Evolutionary conservation across 1,140 invertebrate genomes (phyloP).

Genomic region (Oryzaephilus surinamensis): DNA sequence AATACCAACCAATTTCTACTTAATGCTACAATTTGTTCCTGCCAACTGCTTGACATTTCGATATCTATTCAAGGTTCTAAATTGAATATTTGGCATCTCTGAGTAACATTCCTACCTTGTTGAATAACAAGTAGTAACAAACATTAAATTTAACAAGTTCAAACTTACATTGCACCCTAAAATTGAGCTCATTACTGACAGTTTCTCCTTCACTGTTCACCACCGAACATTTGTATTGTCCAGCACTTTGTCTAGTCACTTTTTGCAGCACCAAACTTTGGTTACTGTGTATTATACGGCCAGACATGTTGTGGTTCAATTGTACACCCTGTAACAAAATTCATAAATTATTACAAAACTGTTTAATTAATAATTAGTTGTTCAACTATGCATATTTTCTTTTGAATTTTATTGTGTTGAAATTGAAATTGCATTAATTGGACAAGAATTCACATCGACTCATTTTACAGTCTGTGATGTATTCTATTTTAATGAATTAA

Average conservation of each 20-base stretch:
- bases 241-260: constrained; percentile 66
- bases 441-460: too few species aligned
- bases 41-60: constrained; percentile 2
- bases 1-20: constrained; percentile 9
- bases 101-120: too few species aligned
- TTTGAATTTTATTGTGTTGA: too few species aligned
- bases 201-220: constrained; percentile 71
- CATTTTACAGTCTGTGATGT: too few species aligned
- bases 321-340: constrained; percentile 50
- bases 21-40: constrained; percentile 8
- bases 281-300: constrained; percentile 70
- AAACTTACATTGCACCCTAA: constrained; percentile 76
- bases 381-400: too few species aligned
- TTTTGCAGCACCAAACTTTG: constrained; percentile 75
- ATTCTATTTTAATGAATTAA: too few species aligned
- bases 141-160: not conserved
- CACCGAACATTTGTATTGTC: constrained; percentile 71
- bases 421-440: too few species aligned
- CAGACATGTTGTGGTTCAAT: constrained; percentile 66
- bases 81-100: not conserved
- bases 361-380: too few species aligned
- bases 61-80: not conserved
- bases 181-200: constrained; percentile 60
- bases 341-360: too few species aligned
- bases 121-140: not conserved